Percentiles rank a stretch among this genome's conserved stretches.
phyloP scores from a whole-genome alignment of 2,888 invertebrate genomes.

The Clusia tigrina region DNA sequence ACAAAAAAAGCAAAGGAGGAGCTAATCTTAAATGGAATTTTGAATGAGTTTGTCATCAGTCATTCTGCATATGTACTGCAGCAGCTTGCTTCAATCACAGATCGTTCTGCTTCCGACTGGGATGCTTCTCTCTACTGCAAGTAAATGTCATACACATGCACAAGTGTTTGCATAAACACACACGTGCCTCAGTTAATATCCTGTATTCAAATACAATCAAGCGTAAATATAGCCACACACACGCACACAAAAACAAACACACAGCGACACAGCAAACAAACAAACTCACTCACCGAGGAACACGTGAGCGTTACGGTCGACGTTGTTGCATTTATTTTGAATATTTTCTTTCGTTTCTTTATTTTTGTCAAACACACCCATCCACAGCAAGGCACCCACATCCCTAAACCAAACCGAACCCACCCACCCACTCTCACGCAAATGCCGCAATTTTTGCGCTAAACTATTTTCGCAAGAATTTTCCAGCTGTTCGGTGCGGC shows the following conservation, averaged over 20 bases:
- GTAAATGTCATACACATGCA: background rate
- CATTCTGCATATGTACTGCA: too few species aligned
- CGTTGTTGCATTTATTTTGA: background rate
- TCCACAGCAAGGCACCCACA: too few species aligned
- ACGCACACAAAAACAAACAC: too few species aligned
- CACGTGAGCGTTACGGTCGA: background rate
- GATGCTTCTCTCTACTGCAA: too few species aligned
- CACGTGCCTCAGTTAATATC: slow-evolving; percentile 8
- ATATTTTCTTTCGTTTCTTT: background rate
- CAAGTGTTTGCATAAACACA: background rate
- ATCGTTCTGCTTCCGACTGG: too few species aligned
- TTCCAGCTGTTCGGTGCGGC: background rate
- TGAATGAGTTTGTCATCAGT: too few species aligned
- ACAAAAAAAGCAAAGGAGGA: too few species aligned
- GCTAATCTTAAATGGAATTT: too few species aligned
- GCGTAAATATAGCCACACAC: background rate
- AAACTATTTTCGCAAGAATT: slow-evolving; percentile 5
- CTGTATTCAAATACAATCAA: slow-evolving; percentile 7
- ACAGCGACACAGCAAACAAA: background rate
- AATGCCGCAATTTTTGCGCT: background rate
- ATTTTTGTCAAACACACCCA: background rate
- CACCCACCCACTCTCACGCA: background rate
- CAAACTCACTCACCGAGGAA: background rate
- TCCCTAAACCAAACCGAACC: too few species aligned
- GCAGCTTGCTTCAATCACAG: too few species aligned